These are phyloP conservation scores for Oostethus manadensis DNA, from an alignment of 2,113 vertebrate genomes.

Conservation along the genomic window DNA sequence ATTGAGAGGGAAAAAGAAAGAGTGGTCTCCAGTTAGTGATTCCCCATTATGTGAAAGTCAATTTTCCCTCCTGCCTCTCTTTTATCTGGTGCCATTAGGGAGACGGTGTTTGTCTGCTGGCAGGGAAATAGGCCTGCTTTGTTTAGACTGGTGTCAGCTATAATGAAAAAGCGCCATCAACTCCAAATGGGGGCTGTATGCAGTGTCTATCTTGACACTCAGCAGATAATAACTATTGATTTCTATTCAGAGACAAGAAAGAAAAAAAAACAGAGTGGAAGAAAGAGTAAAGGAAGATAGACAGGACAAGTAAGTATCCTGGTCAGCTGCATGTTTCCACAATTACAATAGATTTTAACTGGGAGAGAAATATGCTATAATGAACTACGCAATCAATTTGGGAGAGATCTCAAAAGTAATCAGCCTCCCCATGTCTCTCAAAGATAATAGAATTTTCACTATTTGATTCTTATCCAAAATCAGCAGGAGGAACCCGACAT, in stretches of 20 bases:
- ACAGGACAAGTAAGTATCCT: conserved; percentile 12
- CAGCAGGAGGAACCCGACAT: not conserved
- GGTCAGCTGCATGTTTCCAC: not conserved
- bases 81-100: conserved; percentile 70
- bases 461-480: conserved; percentile 20
- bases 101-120: conserved; percentile 66
- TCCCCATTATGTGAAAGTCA: conserved; percentile 70
- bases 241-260: conserved; percentile 58
- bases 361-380: too few relatives aligned
- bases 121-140: conserved; percentile 69
- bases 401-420: too few relatives aligned
- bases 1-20: conserved; percentile 45
- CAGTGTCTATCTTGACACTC: conserved; percentile 59
- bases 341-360: too few relatives aligned
- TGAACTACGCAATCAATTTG: too few relatives aligned
- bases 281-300: conserved; percentile 45
- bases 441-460: not conserved
- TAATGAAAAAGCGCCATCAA: conserved; percentile 76
- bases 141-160: conserved; percentile 73
- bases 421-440: too few relatives aligned
- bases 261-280: conserved; percentile 25
- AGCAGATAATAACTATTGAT: conserved; percentile 75
- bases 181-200: conserved; percentile 55
- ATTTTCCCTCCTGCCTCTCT: conserved; percentile 66
- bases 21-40: conserved; percentile 62